Evolutionary conservation across 2,888 invertebrate species (phyloP), one percentile per base, ranked within the genome.

Genomic region (Falcaria lacertinaria): DNA sequence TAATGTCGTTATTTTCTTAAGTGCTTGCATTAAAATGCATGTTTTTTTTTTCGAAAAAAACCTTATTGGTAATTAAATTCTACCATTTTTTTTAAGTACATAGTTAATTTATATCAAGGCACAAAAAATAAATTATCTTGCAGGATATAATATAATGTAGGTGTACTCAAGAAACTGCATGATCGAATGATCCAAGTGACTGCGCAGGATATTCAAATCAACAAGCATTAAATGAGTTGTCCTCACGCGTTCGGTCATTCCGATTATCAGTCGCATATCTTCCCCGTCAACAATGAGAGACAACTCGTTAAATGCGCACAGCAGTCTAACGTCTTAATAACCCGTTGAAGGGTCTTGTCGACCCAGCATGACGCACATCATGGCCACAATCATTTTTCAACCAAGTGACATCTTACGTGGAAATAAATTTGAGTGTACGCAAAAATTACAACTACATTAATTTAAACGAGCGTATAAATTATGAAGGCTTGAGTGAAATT

Each of bases 151-250:
- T 11, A 33, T 38, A 33, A 34, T 19, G 6, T 19, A 3, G 19
- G 1, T 19, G 3, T 19, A 19, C 3, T 4, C 19, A 19, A 28
- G 28, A 28, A 11, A 7, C 28, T 11, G 8, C 28, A 28, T 39
- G 40, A 42, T 44, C 45, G 47, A 46, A 47, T 44, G 44, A 43
- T 37, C 39, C 48, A 41, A 39, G 45, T 42, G 44, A 42, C 19
- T 19, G 19, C 35, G 44, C 47, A 49, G 43, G 47, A 52, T 44
- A 64, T 75, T 54, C 63, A 68, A 85, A 77, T 77, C 79, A 82
- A 87, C 89, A 84, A 73, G 80, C 82, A 80, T 85, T 79, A 85
- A 88, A 84, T 84, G 79, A 89, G 74, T 80, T 76, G 74, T 75
- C 74, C 71, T 69, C 64, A 57, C 63, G 62, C 64, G 64, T 66